A percentile compares a stretch with the other conserved stretches of the same genome.
Evolutionary conservation across 2,888 invertebrate species (phyloP).

Genomic region (Siphonodentalium dalli): DNA sequence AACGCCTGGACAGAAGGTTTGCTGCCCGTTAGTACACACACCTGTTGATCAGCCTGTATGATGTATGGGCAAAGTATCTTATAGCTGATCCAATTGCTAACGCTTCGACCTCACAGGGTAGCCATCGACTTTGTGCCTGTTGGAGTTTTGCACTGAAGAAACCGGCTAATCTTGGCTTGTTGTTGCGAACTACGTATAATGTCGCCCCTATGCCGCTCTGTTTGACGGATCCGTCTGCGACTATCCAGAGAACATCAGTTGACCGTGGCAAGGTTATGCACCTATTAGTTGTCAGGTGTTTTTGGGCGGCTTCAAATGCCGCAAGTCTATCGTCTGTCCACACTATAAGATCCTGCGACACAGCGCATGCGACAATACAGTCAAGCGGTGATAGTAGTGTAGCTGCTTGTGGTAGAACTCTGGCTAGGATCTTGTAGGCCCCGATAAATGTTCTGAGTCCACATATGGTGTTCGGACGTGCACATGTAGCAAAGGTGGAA

Average conservation of each 20-base stretch:
- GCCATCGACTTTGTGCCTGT: too few species aligned
- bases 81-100: too few species aligned
- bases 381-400: constrained; percentile 14
- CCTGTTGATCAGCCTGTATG: too few species aligned
- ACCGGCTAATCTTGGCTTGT: too few species aligned
- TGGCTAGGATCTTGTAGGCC: constrained; percentile 28
- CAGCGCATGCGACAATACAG: too few species aligned
- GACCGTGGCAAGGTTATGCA: too few species aligned
- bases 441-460: constrained; percentile 31
- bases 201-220: constrained; percentile 10
- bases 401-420: constrained; percentile 21
- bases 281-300: too few species aligned
- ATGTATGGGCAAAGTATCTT: too few species aligned
- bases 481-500: constrained; percentile 19
- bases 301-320: constrained; percentile 16
- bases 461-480: constrained; percentile 23
- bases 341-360: constrained; percentile 16
- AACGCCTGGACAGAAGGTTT: too few species aligned
- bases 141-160: too few species aligned
- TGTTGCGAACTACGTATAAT: constrained; percentile 13
- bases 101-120: too few species aligned
- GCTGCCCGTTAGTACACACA: too few species aligned
- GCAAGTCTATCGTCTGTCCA: constrained; percentile 14
- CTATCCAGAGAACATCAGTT: constrained; percentile 19
- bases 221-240: constrained; percentile 11